Conservation (phyloP, 2,113 vertebrate species). For the Amphiprion ocellaris region DNA sequence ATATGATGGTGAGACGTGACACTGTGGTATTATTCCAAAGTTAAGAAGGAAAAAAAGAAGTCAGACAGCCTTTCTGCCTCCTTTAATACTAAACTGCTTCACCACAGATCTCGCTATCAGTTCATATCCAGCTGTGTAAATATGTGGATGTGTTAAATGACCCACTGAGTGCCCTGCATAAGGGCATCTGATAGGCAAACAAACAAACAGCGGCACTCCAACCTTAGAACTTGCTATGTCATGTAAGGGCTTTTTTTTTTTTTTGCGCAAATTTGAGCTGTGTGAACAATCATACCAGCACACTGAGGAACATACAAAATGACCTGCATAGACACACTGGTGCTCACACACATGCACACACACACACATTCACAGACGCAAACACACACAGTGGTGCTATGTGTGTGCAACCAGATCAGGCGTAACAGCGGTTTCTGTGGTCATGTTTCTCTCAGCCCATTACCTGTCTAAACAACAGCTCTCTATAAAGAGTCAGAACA, state of each 20-base stretch:
- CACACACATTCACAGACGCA: slow-evolving; percentile 5
- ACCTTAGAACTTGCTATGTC: slow-evolving; percentile 62
- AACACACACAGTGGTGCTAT: slow-evolving; percentile 28
- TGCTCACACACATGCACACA: slow-evolving; percentile 10
- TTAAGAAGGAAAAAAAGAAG: slow-evolving; percentile 1
- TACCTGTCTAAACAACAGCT: slow-evolving; percentile 75
- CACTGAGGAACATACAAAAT: background rate
- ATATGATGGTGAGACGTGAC: background rate
- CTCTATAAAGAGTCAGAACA: slow-evolving; percentile 47
- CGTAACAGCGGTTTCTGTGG: slow-evolving; percentile 62
- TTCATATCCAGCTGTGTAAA: slow-evolving; percentile 83
- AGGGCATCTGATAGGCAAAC: slow-evolving; percentile 77
- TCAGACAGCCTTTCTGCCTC: background rate
- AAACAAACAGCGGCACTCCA: slow-evolving; percentile 76
- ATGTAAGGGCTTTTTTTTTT: background rate
- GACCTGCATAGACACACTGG: background rate
- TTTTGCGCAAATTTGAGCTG: background rate
- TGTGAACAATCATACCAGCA: slow-evolving; percentile 14
- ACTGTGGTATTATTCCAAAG: background rate
- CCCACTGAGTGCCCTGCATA: slow-evolving; percentile 66
- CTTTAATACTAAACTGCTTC: slow-evolving; percentile 54
- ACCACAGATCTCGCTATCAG: slow-evolving; percentile 69
- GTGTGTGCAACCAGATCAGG: slow-evolving; percentile 61
- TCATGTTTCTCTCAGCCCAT: slow-evolving; percentile 69
- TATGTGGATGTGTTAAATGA: slow-evolving; percentile 75